Base-by-base conservation (phyloP, 2,113 vertebrate species). In the Nothoprocta pentlandii region DNA sequence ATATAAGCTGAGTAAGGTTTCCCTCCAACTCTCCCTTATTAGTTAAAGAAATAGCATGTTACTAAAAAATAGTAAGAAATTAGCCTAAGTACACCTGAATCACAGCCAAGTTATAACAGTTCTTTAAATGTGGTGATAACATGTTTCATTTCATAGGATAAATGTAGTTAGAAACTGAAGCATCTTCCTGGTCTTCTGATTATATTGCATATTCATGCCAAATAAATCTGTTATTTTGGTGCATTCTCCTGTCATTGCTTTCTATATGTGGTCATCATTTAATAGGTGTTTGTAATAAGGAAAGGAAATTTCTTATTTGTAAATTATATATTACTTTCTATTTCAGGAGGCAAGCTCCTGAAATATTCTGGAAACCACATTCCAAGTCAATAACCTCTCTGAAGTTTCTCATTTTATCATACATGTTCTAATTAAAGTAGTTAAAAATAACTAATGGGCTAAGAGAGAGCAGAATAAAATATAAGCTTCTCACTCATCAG, bases 61-160 rank as follows among this genome's bases (percentile, higher is more conserved):
- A 87, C 73, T 85, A 85, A 91, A 95, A 86, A 49, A 9, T 85
- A 85, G 70, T 73, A 76, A 95, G 39, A 67, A 94, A 94, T 89
- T 94, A 95, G 22, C 53, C 89, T 73, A 82, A 85, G 70, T 79
- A 73, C 7, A 58, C 47, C 67, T 64, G 78, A 91, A 81, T 47
- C 58, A 41, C 53, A 58, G n/a, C 81, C 47, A 68, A 59, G 69
- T 92, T 85, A 89, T 47, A 61, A 82, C 28, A 87, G 74, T 42
- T 87, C 39, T 92, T 90, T 84, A 93, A 91, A 42, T 87, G 23
- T 15, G 62, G 75, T 89, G 83, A 93, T 53, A 70, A 77, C 78
- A 63, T 86, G 49, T 42, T 87, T 71, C 15, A 91, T 71, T 87
- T 79, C 66, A 70, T 64, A 89, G 64, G 2, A n/a, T 67, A 92